Percentiles rank a stretch among this genome's conserved stretches.
Conservation (phyloP, 2,113 vertebrate species). For the Passer domesticus region DNA sequence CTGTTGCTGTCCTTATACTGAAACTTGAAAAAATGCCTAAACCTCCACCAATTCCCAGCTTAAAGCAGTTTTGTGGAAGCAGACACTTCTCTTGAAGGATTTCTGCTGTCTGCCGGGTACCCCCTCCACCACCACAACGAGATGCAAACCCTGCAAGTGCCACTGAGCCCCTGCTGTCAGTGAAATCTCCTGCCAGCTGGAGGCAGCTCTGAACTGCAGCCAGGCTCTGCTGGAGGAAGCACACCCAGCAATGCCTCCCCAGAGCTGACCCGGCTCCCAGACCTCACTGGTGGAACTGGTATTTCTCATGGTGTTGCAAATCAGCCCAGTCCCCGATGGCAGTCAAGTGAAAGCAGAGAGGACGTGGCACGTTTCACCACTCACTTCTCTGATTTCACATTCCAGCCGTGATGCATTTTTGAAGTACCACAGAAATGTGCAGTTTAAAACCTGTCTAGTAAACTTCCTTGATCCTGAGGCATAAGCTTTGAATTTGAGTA, state of each 20-base stretch:
- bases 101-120: not conserved
- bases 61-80: not conserved
- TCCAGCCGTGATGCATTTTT: constrained; percentile 53
- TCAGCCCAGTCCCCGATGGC: not conserved
- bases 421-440: constrained; percentile 58
- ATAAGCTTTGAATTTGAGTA: constrained; percentile 61
- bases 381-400: constrained; percentile 61
- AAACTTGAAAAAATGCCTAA: not conserved
- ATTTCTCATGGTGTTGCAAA: not conserved
- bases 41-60: not conserved
- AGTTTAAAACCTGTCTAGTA: constrained; percentile 60
- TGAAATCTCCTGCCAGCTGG: not conserved
- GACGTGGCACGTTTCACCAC: not conserved
- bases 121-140: not conserved
- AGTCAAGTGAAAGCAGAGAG: not conserved
- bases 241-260: not conserved
- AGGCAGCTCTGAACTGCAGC: not conserved
- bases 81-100: not conserved
- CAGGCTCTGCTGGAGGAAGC: not conserved
- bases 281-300: not conserved
- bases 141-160: not conserved
- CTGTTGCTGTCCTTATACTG: not conserved
- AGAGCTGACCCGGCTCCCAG: not conserved
- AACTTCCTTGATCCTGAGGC: constrained; percentile 61
- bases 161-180: not conserved